Percentiles rank a stretch among this genome's conserved stretches.
phyloP scores from a whole-genome alignment of 64 coral and sea anemone genomes.

The Cladopsammia gracilis region DNA sequence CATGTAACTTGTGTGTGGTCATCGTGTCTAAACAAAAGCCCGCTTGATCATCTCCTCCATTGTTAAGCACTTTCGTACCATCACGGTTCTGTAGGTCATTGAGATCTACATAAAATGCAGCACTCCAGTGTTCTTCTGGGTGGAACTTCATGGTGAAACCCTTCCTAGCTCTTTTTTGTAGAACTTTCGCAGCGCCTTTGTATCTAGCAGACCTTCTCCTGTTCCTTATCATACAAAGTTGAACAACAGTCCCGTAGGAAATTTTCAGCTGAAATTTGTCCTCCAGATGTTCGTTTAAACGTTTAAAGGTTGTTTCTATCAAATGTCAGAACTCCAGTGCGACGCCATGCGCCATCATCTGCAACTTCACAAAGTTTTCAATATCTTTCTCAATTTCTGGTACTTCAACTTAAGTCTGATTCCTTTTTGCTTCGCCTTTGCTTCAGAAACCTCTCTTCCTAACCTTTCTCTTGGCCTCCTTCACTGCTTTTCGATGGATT shows the following conservation, averaged over 20 bases:
- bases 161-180: conserved; percentile 47
- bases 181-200: conserved; percentile 59
- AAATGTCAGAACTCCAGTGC: conserved; percentile 42
- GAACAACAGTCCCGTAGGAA: conserved; percentile 53
- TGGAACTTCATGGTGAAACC: conserved; percentile 63
- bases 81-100: conserved; percentile 14
- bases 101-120: conserved; percentile 35
- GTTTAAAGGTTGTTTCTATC: conserved; percentile 64
- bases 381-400: conserved; percentile 62
- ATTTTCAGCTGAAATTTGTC: neutral
- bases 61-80: conserved; percentile 35
- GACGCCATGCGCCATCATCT: conserved; percentile 48
- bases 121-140: conserved; percentile 65
- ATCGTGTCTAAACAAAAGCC: conserved; percentile 66
- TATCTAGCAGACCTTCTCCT: conserved; percentile 23
- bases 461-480: conserved; percentile 36
- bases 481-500: conserved; percentile 44
- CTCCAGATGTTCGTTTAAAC: conserved; percentile 50
- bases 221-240: conserved; percentile 66
- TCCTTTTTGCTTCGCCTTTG: conserved; percentile 37
- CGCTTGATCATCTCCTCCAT: conserved; percentile 69
- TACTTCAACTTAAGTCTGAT: conserved; percentile 6
- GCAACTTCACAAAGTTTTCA: conserved; percentile 50
- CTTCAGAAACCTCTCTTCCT: conserved; percentile 62
- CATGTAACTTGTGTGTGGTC: conserved; percentile 45